Evolutionary conservation across 2,797 vertebrate genomes (phyloP).

Genomic region (Limnodromus scolopaceus): DNA sequence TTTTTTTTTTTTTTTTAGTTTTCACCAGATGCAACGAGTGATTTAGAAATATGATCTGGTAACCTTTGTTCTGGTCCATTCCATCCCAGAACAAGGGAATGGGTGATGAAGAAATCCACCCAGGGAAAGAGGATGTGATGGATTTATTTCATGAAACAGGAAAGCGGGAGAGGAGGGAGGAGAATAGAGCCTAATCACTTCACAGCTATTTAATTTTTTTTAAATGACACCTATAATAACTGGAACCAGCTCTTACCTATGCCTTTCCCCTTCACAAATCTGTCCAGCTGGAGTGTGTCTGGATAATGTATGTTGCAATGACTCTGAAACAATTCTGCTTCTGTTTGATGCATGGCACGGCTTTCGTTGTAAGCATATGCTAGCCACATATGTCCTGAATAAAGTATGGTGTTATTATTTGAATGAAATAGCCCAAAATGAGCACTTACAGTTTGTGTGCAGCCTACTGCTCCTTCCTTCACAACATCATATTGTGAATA

Average conservation of each 20-base stretch:
- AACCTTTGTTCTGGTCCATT: slow-evolving; percentile 24
- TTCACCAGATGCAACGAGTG: background rate
- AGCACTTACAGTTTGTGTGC: background rate
- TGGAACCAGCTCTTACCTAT: background rate
- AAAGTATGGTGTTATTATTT: background rate
- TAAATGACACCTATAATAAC: background rate
- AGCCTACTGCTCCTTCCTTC: background rate
- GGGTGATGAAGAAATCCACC: slow-evolving; percentile 29
- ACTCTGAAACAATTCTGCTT: slow-evolving; percentile 9
- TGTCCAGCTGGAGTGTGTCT: background rate
- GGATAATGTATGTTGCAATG: background rate
- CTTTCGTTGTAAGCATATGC: background rate
- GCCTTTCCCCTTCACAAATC: background rate
- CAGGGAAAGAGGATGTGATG: background rate
- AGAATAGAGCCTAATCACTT: background rate
- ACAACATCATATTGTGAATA: background rate
- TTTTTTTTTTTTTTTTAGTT: background rate
- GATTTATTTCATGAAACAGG: background rate
- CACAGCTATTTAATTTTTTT: background rate
- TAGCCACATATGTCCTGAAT: background rate
- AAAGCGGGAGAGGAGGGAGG: background rate
- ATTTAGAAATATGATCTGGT: background rate
- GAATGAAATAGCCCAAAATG: background rate
- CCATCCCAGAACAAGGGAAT: slow-evolving; percentile 27
- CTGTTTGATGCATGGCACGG: background rate